Conservation (phyloP, 1,140 invertebrate genomes). For the Drosophila mayri region DNA sequence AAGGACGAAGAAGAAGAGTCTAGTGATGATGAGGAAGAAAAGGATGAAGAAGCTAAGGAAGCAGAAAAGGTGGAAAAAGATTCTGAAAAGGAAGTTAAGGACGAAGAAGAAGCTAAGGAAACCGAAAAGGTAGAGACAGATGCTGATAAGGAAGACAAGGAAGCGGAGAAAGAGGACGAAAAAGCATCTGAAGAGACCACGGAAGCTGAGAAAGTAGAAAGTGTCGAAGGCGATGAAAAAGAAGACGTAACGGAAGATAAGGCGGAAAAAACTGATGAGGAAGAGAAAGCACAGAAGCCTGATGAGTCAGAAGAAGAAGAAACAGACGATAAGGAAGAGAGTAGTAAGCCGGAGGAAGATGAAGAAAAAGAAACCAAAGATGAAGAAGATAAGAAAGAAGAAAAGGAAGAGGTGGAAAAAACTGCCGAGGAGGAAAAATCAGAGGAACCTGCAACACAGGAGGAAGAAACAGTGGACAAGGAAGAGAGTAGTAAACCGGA, state of each 20-base stretch:
- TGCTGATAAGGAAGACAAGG: background rate
- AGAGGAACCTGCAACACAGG: background rate
- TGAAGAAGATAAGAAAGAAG: conserved; percentile 5
- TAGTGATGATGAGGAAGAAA: background rate
- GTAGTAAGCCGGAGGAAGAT: conserved; percentile 7
- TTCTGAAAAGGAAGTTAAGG: background rate
- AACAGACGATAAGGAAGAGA: background rate
- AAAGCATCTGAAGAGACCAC: conserved; percentile 7
- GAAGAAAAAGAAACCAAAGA: background rate
- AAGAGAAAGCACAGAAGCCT: background rate
- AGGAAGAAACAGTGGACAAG: conserved; percentile 8
- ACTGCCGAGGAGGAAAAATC: background rate
- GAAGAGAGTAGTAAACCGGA: conserved; percentile 9
- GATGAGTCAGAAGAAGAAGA: background rate
- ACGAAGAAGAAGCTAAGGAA: background rate
- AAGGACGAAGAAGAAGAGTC: background rate
- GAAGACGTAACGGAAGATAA: conserved; percentile 10
- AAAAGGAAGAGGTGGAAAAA: conserved; percentile 6
- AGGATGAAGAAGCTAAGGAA: background rate
- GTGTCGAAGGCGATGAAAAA: background rate
- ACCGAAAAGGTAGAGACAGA: background rate
- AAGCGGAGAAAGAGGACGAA: background rate
- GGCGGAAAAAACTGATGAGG: background rate
- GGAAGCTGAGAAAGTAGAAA: conserved; percentile 3
- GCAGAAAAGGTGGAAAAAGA: background rate